These are phyloP conservation scores for Lasiurus cinereus DNA, from an alignment of 2,113 vertebrate genomes.

Conservation along the genomic window DNA sequence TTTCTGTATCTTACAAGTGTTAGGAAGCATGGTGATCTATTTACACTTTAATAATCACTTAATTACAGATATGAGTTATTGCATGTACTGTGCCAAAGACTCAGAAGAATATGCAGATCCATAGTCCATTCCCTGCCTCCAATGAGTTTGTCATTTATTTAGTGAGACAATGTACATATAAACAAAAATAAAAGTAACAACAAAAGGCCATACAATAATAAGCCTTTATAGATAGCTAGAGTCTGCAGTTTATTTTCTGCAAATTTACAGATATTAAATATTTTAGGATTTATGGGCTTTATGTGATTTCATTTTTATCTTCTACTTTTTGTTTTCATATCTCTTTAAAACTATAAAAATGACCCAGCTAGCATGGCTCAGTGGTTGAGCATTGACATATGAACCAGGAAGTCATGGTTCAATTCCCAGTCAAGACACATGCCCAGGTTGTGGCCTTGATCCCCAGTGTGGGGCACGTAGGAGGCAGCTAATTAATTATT, in stretches of 20 bases:
- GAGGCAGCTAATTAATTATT: too few relatives aligned
- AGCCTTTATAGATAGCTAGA: not conserved
- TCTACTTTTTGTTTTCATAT: not conserved
- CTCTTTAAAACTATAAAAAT: not conserved
- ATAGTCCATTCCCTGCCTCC: not conserved
- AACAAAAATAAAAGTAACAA: not conserved
- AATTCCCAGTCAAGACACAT: too few relatives aligned
- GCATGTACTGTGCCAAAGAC: not conserved
- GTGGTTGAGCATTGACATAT: too few relatives aligned
- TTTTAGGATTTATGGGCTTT: not conserved
- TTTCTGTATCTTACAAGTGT: not conserved
- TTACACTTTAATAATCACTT: not conserved
- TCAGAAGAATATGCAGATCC: not conserved
- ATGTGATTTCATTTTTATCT: not conserved
- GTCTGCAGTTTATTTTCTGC: not conserved
- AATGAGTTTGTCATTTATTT: not conserved
- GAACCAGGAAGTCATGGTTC: too few relatives aligned
- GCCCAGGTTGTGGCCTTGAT: too few relatives aligned
- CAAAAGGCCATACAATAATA: not conserved
- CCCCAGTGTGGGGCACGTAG: too few relatives aligned
- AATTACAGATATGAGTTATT: not conserved
- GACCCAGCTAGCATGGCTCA: too few relatives aligned
- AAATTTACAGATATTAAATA: not conserved
- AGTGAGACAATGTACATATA: not conserved
- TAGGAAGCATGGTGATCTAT: not conserved